Evolutionary conservation across 2,888 invertebrate species (phyloP).

Genomic region (Ochropacha duplaris): DNA sequence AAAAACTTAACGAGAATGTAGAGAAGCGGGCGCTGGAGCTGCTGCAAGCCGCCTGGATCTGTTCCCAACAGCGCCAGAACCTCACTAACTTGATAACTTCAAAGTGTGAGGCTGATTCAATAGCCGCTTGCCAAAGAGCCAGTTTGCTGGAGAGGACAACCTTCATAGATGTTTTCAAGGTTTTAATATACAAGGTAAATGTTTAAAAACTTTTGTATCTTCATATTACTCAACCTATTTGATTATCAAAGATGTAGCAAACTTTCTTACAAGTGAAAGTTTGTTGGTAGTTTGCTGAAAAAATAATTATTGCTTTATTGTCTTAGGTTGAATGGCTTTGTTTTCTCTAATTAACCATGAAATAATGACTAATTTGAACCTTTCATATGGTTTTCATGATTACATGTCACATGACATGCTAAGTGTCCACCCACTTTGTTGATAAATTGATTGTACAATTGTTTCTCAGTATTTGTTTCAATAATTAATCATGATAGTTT

Average conservation of each 20-base stretch:
- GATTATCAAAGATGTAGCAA: not conserved
- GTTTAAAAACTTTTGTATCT: not conserved
- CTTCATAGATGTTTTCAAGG: slow-evolving; percentile 92
- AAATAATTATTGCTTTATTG: not conserved
- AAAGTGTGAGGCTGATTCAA: slow-evolving; percentile 89
- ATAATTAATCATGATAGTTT: not conserved
- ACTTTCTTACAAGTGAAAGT: not conserved
- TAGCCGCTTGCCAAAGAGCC: slow-evolving; percentile 87
- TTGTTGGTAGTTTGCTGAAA: no score
- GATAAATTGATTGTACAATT: slow-evolving; percentile 13
- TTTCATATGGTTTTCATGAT: not conserved
- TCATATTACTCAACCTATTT: not conserved
- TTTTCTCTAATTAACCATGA: not conserved
- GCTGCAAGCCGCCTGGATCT: slow-evolving; percentile 92
- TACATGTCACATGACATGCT: slow-evolving; percentile 15
- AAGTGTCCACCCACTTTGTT: slow-evolving; percentile 48
- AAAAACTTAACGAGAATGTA: slow-evolving; percentile 89
- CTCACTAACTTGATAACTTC: slow-evolving; percentile 89
- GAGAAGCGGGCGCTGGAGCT: slow-evolving; percentile 80
- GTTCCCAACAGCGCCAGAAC: slow-evolving; percentile 92
- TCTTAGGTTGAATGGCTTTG: not conserved
- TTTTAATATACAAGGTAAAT: slow-evolving; percentile 90
- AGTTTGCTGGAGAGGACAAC: slow-evolving; percentile 72
- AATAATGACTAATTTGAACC: not conserved
- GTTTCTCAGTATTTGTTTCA: slow-evolving; percentile 11